phyloP scores from a whole-genome alignment of 1,140 invertebrate genomes.

The Zaprionus vittiger region DNA sequence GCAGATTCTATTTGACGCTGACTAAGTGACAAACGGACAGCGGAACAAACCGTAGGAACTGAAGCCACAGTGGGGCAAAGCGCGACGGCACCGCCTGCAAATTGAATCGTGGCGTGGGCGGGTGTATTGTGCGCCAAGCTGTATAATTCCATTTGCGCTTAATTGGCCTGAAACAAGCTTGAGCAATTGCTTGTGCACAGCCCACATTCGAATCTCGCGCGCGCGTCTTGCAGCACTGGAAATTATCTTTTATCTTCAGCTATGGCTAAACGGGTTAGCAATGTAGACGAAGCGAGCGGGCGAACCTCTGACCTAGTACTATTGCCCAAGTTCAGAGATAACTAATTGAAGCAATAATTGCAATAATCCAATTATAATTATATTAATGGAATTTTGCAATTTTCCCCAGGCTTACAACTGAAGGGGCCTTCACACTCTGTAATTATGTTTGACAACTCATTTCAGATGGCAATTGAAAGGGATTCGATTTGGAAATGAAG shows the following conservation, averaged over 20 bases:
- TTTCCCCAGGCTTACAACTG: not conserved
- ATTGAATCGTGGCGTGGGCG: constrained; percentile 44
- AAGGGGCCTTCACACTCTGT: not conserved
- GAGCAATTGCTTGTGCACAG: constrained; percentile 30
- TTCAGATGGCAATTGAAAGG: not conserved
- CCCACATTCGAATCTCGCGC: constrained; percentile 14
- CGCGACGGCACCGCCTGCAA: not conserved
- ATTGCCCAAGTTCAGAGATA: not conserved
- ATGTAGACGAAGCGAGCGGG: not conserved
- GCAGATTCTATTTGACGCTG: constrained; percentile 54
- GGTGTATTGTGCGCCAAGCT: constrained; percentile 19
- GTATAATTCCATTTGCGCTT: constrained; percentile 49
- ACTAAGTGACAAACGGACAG: constrained; percentile 38
- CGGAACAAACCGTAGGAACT: not conserved
- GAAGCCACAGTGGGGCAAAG: not conserved
- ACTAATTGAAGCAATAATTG: not conserved
- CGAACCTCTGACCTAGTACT: no score
- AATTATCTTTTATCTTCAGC: constrained; percentile 6
- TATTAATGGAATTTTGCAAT: constrained; percentile 3
- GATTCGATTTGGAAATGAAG: not conserved
- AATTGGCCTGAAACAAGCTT: constrained; percentile 50
- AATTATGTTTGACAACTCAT: not conserved
- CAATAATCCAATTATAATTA: constrained; percentile 4
- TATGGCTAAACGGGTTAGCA: not conserved
- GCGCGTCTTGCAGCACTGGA: not conserved